phyloP scores from a whole-genome alignment of 2,113 vertebrate genomes.

The Genyomyrus donnyi region DNA sequence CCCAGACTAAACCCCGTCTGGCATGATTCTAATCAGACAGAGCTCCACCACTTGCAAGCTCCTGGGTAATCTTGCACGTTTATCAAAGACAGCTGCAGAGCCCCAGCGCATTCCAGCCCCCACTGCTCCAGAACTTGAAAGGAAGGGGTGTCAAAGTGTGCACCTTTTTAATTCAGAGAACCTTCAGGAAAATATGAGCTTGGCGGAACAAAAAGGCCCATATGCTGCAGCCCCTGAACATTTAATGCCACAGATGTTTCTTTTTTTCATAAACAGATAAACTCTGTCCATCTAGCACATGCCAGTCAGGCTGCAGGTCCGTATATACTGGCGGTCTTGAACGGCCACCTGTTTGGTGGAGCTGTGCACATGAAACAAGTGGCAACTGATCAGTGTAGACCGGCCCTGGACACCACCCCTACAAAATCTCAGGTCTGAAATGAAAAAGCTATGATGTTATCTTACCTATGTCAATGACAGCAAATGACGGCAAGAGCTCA shows the following conservation, averaged over 20 bases:
- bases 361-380: neutral
- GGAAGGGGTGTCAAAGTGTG: constrained; percentile 7
- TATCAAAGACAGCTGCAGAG: constrained; percentile 26
- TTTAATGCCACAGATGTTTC: constrained; percentile 22
- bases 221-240: constrained; percentile 14
- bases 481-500: neutral
- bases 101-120: constrained; percentile 21
- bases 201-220: constrained; percentile 23
- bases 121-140: constrained; percentile 11
- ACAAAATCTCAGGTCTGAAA: neutral
- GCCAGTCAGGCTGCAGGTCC: neutral
- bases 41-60: constrained; percentile 14
- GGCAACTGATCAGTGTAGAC: neutral
- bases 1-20: constrained; percentile 12
- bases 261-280: neutral
- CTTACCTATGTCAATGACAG: neutral
- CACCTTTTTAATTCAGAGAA: constrained; percentile 23
- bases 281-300: neutral
- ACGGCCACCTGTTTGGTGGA: neutral
- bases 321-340: neutral
- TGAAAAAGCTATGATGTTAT: neutral
- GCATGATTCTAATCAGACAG: constrained; percentile 16
- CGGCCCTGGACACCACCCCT: neutral
- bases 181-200: constrained; percentile 31
- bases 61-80: constrained; percentile 9